Percentiles rank a stretch among this genome's conserved stretches.
Evolutionary conservation across 2,113 vertebrate species (phyloP).

Genomic region (Oryzias javanicus): DNA sequence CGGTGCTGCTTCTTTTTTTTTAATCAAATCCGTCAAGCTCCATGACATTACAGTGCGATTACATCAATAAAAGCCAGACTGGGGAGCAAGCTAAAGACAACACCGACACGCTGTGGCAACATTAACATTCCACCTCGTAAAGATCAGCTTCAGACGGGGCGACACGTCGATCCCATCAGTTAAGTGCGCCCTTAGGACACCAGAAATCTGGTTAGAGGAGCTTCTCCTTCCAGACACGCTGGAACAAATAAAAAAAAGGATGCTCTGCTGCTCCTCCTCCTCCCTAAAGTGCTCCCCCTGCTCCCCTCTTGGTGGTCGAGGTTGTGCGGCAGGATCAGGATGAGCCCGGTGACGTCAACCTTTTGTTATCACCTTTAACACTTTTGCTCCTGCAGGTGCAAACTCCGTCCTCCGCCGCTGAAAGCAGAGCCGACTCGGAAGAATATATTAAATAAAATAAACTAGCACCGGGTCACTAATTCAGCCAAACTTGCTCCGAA

Average conservation of each 20-base stretch:
- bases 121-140: slow-evolving; percentile 66
- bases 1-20: slow-evolving; percentile 8
- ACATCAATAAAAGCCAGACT: slow-evolving; percentile 40
- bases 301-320: slow-evolving; percentile 55
- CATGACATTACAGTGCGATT: slow-evolving; percentile 52
- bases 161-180: slow-evolving; percentile 69
- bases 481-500: too few species aligned
- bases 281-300: slow-evolving; percentile 50
- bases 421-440: slow-evolving; percentile 6
- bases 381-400: slow-evolving; percentile 65
- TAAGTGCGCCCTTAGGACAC: slow-evolving; percentile 68
- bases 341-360: slow-evolving; percentile 79
- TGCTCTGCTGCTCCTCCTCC: slow-evolving; percentile 34
- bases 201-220: slow-evolving; percentile 69
- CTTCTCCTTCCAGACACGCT: slow-evolving; percentile 59
- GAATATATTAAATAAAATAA: too few species aligned
- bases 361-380: slow-evolving; percentile 82
- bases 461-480: too few species aligned
- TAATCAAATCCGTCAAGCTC: slow-evolving; percentile 47
- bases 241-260: slow-evolving; percentile 25
- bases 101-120: slow-evolving; percentile 54
- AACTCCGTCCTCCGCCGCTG: slow-evolving; percentile 21
- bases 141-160: slow-evolving; percentile 46
- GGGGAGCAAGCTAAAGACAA: slow-evolving; percentile 49
- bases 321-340: slow-evolving; percentile 77